These are phyloP conservation scores for Xanthia togata DNA, from an alignment of 2,888 invertebrate genomes.

Conservation along the genomic window DNA sequence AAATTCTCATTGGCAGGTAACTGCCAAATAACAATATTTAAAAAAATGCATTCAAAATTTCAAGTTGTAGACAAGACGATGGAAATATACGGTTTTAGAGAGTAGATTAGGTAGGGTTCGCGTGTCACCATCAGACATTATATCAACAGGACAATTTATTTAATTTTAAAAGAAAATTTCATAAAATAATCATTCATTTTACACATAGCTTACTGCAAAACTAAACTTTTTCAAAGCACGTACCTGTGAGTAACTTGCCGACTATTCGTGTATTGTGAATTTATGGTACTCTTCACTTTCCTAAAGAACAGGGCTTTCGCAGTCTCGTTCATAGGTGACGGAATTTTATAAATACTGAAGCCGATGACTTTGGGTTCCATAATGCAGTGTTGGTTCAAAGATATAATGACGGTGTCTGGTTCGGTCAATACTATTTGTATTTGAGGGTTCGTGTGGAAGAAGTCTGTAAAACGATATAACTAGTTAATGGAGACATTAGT, in stretches of 20 bases:
- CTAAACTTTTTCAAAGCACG: conserved; percentile 1
- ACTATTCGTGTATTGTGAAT: conserved; percentile 97
- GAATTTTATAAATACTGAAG: conserved; percentile 95
- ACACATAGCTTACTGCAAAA: neutral
- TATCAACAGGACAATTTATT: neutral
- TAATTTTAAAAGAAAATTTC: neutral
- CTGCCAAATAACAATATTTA: too few relatives aligned
- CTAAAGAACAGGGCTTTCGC: conserved; percentile 95
- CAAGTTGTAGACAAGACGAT: neutral
- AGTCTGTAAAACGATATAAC: conserved; percentile 91
- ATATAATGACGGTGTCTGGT: conserved; percentile 92
- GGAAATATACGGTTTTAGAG: neutral
- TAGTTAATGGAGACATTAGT: neutral
- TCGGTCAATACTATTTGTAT: conserved; percentile 95
- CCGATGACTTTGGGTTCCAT: conserved; percentile 98
- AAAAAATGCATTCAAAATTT: neutral
- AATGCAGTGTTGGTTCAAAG: conserved; percentile 96
- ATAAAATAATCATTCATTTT: neutral
- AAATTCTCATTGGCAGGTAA: neutral
- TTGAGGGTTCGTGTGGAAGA: conserved; percentile 98
- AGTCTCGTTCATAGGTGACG: conserved; percentile 93
- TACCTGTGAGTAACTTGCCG: conserved; percentile 93
- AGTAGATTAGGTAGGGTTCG: neutral
- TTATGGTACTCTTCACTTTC: conserved; percentile 95
- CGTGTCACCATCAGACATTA: neutral